Evolutionary conservation across 2,888 invertebrate species (phyloP), one percentile per base, ranked within the genome.

Genomic region (Xanthia icteritia): DNA sequence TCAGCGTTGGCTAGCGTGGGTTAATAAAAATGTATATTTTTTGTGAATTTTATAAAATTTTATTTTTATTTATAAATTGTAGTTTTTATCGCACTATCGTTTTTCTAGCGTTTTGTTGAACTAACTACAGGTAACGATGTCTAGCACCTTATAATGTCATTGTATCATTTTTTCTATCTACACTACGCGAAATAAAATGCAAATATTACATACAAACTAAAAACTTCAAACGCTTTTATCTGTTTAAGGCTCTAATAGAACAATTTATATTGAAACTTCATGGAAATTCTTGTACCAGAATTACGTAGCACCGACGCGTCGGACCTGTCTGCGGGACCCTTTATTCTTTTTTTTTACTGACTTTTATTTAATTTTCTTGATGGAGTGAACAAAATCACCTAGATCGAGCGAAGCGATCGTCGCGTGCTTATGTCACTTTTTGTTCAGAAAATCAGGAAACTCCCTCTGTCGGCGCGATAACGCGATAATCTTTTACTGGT

Each of bases 1-100:
- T 84, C 74, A 77, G 83, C 83, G 75, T 85, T 84, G 77, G 83
- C 83, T 84, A 84, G 83, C 83, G 83, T 84, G 83, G 82, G 63
- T 85, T 84, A 77, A 67, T 84, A 83, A 82, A 83, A 85, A 85
- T 85, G 74, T 82, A 82, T 82, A 85, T 77, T 77, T 78, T 81
- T 77, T 72, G 77, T 66, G 64, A 72, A 54, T 81, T 85, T 76
- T 83, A 69, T 74, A 81, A 74, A 48, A 42, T 61, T 74, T 82
- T 69, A 75, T 61, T 64, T 82, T 73, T 77, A 69, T 71, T 71
- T 77, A 77, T 85, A 74, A 81, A 77, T 73, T 58, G 20, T 51
- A 36, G 6, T 31, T 83, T 67, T 77, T 82, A 64, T 75, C 66
- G 83, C 77, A 82, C 39, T 73, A 56, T 36, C 5, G 54, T 75